Conservation (phyloP, 2,113 vertebrate species). For the Psilopogon haemacephalus region DNA sequence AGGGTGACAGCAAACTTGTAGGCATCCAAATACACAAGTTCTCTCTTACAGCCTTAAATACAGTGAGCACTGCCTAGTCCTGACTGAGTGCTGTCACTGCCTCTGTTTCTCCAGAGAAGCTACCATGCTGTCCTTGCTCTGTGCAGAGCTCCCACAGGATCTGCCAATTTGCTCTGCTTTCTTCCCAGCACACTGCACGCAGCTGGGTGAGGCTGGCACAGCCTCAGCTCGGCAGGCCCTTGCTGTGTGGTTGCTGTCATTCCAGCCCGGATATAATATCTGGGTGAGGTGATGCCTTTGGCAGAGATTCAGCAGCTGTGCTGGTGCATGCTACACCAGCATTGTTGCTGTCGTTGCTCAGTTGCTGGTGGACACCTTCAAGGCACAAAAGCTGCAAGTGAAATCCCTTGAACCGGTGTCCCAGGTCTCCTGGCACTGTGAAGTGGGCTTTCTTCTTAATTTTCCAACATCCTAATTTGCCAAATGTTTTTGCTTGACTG, state of each 20-base stretch:
- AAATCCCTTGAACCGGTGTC: neutral
- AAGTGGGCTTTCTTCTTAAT: neutral
- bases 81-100: neutral
- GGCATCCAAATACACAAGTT: neutral
- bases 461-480: neutral
- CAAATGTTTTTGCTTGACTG: neutral
- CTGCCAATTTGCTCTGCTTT: neutral
- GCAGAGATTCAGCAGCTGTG: neutral
- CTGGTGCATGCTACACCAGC: neutral
- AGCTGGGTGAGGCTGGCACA: accelerated
- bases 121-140: neutral
- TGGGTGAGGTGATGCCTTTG: neutral
- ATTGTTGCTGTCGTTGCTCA: neutral
- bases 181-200: neutral
- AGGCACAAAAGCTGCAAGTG: neutral
- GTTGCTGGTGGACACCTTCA: neutral
- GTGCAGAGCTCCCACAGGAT: neutral
- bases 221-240: neutral
- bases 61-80: neutral
- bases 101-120: neutral
- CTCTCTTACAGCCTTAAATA: neutral
- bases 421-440: neutral
- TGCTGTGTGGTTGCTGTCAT: neutral
- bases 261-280: neutral
- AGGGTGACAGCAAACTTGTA: neutral